Conservation (phyloP, 2,888 invertebrate genomes). For the Ethmia dodecea region DNA sequence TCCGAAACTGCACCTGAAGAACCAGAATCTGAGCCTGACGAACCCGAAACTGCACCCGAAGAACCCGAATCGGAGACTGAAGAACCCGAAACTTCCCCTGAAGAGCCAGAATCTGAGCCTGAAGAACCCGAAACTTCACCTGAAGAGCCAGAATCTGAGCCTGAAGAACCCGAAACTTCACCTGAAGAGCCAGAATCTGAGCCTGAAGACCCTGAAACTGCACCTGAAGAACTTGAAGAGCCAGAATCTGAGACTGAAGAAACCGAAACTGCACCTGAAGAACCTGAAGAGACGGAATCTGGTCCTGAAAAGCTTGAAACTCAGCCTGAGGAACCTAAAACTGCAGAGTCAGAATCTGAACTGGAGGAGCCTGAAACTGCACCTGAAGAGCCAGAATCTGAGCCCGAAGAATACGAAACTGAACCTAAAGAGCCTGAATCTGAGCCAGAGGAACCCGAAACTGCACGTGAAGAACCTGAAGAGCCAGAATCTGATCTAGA, state of each 20-base stretch:
- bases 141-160: conserved; percentile 51
- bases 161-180: conserved; percentile 36
- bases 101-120: conserved; percentile 38
- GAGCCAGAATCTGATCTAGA: too few species aligned
- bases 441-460: conserved; percentile 50
- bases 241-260: conserved; percentile 30
- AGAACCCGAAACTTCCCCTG: conserved; percentile 39
- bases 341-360: conserved; percentile 22
- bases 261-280: background rate
- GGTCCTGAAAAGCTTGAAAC: conserved; percentile 45
- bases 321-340: conserved; percentile 50
- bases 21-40: background rate
- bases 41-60: too few species aligned
- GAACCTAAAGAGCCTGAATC: conserved; percentile 45
- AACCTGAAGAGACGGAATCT: conserved; percentile 34
- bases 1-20: background rate
- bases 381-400: conserved; percentile 14
- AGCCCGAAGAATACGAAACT: conserved; percentile 31
- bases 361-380: conserved; percentile 13
- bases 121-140: too few species aligned
- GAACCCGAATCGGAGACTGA: too few species aligned
- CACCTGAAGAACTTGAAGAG: conserved; percentile 38
- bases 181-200: conserved; percentile 46
- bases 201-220: conserved; percentile 49
- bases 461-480: too few species aligned